phyloP scores from a whole-genome alignment of 2,113 vertebrate genomes.

The Pomatostomus ruficeps region DNA sequence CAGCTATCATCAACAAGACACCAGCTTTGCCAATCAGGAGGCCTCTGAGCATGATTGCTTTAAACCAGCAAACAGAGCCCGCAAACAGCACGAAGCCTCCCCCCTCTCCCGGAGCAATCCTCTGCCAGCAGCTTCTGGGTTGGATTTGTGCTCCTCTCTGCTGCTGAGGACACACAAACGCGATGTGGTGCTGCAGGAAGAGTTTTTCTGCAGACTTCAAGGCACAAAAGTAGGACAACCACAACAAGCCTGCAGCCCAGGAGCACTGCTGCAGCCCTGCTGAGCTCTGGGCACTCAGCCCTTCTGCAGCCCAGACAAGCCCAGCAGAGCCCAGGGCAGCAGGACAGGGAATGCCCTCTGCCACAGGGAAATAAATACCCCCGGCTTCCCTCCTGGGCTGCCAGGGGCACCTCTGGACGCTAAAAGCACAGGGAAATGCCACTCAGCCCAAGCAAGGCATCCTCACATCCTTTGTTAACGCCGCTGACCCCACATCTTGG shows the following conservation, averaged over 20 bases:
- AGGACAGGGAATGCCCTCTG: neutral
- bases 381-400: neutral
- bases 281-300: accelerated
- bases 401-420: neutral
- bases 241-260: neutral
- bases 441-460: neutral
- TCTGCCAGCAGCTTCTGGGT: neutral
- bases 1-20: conserved; percentile 62
- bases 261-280: neutral
- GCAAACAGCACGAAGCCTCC: neutral
- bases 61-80: conserved; percentile 10
- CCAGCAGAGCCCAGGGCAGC: neutral
- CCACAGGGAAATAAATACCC: accelerated
- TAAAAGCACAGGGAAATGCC: neutral
- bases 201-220: neutral
- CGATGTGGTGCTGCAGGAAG: accelerated
- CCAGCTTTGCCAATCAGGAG: conserved; percentile 55
- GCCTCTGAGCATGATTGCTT: conserved; percentile 26
- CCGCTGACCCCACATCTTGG: neutral
- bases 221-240: neutral
- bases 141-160: neutral
- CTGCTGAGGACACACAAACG: neutral
- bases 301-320: neutral
- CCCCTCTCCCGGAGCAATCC: neutral
- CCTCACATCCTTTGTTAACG: accelerated